Evolutionary conservation across 2,888 invertebrate genomes (phyloP).

Genomic region (Nemotelus pantherinus): DNA sequence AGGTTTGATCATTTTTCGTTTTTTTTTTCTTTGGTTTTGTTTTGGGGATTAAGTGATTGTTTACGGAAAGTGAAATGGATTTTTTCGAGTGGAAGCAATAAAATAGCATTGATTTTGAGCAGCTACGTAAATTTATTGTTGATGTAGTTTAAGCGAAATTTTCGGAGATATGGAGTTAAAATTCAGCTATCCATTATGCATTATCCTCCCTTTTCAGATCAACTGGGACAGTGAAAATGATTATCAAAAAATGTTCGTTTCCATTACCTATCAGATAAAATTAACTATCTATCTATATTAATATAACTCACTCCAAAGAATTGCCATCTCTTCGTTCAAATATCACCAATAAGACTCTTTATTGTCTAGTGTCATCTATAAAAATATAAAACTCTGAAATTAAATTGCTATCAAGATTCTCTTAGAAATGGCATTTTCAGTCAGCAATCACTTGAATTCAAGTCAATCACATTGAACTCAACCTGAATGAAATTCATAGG

Average conservation of each 20-base stretch:
- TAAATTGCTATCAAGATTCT: constrained; percentile 38
- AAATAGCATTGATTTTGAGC: too few relatives aligned
- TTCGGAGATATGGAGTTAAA: too few relatives aligned
- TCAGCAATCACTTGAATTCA: constrained; percentile 33
- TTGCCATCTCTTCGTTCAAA: background rate
- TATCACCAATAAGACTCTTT: constrained; percentile 14
- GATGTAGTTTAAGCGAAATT: too few relatives aligned
- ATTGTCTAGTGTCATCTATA: constrained; percentile 25
- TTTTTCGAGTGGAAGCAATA: background rate
- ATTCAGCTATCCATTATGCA: too few relatives aligned
- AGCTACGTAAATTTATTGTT: too few relatives aligned
- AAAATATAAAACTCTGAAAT: constrained; percentile 12
- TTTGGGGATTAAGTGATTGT: background rate
- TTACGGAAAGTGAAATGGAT: background rate
- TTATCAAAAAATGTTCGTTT: too few relatives aligned
- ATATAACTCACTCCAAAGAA: too few relatives aligned
- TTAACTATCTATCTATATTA: too few relatives aligned
- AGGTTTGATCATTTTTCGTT: too few relatives aligned
- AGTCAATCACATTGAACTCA: constrained; percentile 24
- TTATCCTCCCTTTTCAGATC: too few relatives aligned
- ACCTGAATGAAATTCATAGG: background rate
- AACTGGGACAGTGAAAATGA: too few relatives aligned
- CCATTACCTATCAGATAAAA: too few relatives aligned
- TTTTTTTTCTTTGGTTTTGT: background rate
- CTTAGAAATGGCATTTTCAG: constrained; percentile 38